Evolutionary conservation across 2,797 vertebrate species (phyloP), one percentile per base, ranked within the genome.

Genomic region (Hozukius guyotensis): DNA sequence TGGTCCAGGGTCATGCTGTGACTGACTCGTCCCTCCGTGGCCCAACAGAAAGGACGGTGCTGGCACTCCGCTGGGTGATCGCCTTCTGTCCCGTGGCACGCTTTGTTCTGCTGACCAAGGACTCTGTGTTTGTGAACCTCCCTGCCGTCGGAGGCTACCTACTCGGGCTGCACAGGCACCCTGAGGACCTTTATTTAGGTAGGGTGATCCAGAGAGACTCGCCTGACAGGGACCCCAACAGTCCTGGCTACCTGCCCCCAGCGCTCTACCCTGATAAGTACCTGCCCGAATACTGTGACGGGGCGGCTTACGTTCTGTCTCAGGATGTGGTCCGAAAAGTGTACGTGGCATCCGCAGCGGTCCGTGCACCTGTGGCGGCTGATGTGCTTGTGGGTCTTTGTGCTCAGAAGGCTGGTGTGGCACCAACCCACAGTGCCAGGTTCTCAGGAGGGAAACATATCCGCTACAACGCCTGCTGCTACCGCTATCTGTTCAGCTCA

Each of bases 401-500:
- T 75, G 96, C 97, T 9, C 94, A 94, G 6, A 95, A 84, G 22
- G 94, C 97, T 1, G 97, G 97, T 0, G 87, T 99, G 60, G 80
- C 82, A 5, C 96, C 97, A 29, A 95, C 90, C 4, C 98, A 99
- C 89, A 99, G 96, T 71, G 96, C 97, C 78, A 95, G 97, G 0
- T 99, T 99, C 75, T 96, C 97, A 0, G 98, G 98, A 65, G 91
- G 92, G 2, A 96, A 89, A 25, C 97, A 97, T 64, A 88, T 99
- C 79, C 95, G 92, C 60, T 99, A 98, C 90, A 98, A 98, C n/a
- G 89, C 94, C 62, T 99, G 98, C 94, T 99, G 98, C 93, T 99
- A 97, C 67, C 95, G 92, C 78, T 97, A 98, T 79, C 95, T 98
- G 81, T 99, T 99, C 93, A 97, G 95, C 86, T 98, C 98, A 4